phyloP scores from a whole-genome alignment of 1,140 invertebrate genomes.

The Dysdera silvatica region DNA sequence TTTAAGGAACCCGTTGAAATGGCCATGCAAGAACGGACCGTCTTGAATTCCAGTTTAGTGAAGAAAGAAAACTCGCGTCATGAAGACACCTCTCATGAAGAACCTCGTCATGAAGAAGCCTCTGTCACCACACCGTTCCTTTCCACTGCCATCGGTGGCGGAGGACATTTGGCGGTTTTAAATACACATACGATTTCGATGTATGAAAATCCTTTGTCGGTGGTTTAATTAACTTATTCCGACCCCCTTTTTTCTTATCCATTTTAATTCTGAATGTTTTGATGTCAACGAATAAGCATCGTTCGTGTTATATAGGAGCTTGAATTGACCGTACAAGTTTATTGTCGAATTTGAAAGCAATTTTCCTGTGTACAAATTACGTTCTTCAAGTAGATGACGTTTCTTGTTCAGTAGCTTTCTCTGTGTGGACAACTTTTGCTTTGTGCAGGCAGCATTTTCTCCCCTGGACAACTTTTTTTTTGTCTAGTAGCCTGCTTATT shows the following conservation, averaged over 20 bases:
- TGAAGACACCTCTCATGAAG: background rate
- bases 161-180: background rate
- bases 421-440: too few species aligned
- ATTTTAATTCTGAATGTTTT: background rate
- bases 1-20: background rate
- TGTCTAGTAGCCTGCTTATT: too few species aligned
- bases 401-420: too few species aligned
- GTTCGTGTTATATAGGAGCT: too few species aligned
- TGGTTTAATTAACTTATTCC: background rate
- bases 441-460: too few species aligned
- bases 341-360: too few species aligned
- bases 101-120: slow-evolving; percentile 2
- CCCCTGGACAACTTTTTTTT: too few species aligned
- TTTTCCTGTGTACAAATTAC: too few species aligned
- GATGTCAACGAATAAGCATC: too few species aligned
- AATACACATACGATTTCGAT: background rate
- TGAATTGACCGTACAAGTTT: too few species aligned
- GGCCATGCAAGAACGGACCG: background rate
- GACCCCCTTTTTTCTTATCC: background rate
- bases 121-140: slow-evolving; percentile 4
- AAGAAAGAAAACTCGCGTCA: background rate
- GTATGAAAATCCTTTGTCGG: slow-evolving; percentile 10
- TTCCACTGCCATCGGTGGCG: background rate
- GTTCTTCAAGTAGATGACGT: too few species aligned
- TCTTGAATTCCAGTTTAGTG: background rate